Evolutionary conservation across 2,797 vertebrate genomes (phyloP).

Genomic region (Melanotaenia pygmaea): DNA sequence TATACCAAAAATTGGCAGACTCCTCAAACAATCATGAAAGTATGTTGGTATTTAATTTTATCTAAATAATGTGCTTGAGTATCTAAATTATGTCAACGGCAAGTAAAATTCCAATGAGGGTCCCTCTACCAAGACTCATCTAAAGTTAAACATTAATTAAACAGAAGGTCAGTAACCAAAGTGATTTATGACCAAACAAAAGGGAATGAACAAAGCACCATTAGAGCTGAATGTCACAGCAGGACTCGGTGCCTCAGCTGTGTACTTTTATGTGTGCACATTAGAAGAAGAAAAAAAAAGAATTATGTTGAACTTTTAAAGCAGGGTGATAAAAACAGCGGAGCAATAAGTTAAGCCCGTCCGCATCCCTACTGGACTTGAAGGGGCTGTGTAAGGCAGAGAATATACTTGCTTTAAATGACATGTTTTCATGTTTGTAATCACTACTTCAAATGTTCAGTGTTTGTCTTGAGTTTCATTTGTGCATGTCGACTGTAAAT

Average conservation of each 20-base stretch:
- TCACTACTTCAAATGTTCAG: background rate
- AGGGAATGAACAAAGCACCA: background rate
- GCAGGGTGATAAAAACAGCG: background rate
- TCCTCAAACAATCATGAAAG: too few species aligned
- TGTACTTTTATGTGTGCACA: background rate
- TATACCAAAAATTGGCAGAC: too few species aligned
- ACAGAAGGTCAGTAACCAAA: background rate
- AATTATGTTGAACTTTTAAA: background rate
- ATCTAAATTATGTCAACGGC: background rate
- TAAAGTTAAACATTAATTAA: background rate
- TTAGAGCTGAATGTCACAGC: background rate
- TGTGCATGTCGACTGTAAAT: background rate
- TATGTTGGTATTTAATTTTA: too few species aligned
- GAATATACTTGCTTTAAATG: background rate
- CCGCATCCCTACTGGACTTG: background rate
- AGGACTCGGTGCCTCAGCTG: background rate
- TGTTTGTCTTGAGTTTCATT: background rate
- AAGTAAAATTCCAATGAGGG: background rate
- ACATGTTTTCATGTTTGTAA: background rate
- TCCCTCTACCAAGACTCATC: background rate
- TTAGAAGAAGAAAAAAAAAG: background rate
- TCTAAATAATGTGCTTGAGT: background rate
- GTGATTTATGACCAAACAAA: background rate
- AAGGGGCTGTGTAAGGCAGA: background rate
- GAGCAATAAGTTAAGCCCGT: background rate